phyloP scores from a whole-genome alignment of 2,888 invertebrate species.

The Allophyes oxyacanthae region DNA sequence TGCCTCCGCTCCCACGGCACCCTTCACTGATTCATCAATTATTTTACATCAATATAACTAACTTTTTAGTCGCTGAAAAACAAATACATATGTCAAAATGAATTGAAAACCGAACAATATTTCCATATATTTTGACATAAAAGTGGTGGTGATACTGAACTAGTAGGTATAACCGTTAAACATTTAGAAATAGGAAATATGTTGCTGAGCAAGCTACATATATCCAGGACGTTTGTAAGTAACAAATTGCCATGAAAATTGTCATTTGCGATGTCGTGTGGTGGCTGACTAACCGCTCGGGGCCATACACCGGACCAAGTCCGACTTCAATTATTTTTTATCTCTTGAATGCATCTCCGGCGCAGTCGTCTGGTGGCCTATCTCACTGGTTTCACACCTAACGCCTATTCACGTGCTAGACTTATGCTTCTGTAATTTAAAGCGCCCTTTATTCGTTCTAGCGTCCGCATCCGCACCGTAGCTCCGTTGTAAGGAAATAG shows the following conservation, averaged over 20 bases:
- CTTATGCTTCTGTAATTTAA: constrained; percentile 58
- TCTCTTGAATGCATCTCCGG: constrained; percentile 76
- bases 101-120: neutral
- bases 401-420: constrained; percentile 65
- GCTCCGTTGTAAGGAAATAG: too few relatives aligned
- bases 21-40: constrained; percentile 48
- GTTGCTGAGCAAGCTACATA: neutral
- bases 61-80: neutral
- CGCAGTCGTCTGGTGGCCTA: constrained; percentile 63
- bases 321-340: constrained; percentile 80
- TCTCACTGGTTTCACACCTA: constrained; percentile 74
- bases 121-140: neutral
- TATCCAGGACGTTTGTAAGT: constrained; percentile 39
- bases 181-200: too few relatives aligned
- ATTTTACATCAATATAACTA: neutral
- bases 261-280: constrained; percentile 53
- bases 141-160: too few relatives aligned
- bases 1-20: constrained; percentile 60
- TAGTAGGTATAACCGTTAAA: too few relatives aligned
- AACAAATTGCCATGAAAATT: constrained; percentile 56
- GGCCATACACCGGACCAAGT: constrained; percentile 66
- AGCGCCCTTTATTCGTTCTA: constrained; percentile 33
- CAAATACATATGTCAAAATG: neutral
- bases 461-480: constrained; percentile 6
- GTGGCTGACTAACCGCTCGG: constrained; percentile 38